These are phyloP conservation scores for Schizaphis graminum DNA, from an alignment of 2,888 invertebrate genomes.

Conservation along the genomic window DNA sequence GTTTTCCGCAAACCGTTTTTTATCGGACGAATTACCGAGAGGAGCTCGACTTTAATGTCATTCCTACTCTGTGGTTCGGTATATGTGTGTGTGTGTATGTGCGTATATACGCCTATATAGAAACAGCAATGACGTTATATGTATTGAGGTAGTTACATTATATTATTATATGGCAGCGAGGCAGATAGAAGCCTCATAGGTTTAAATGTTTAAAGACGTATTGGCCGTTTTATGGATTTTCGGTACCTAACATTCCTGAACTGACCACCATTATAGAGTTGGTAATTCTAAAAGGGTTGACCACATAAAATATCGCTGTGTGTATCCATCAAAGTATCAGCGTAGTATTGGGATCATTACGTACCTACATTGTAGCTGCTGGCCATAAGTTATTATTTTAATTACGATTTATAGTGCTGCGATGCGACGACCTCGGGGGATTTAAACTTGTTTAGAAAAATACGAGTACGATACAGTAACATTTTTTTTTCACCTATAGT, in stretches of 20 bases:
- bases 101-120: not conserved
- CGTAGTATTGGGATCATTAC: conserved; percentile 26
- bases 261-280: not conserved
- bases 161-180: not conserved
- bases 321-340: conserved; percentile 34
- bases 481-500: not conserved
- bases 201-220: conserved; percentile 49
- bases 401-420: conserved; percentile 47
- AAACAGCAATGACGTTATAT: not conserved
- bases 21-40: not conserved
- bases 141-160: conserved; percentile 12
- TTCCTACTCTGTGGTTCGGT: not conserved
- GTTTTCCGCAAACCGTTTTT: not conserved
- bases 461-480: not conserved
- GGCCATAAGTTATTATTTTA: conserved; percentile 51
- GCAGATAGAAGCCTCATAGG: not conserved
- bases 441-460: conserved; percentile 44
- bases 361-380: not conserved
- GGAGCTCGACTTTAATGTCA: not conserved
- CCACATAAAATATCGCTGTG: conserved; percentile 49
- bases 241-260: not conserved
- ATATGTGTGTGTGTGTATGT: not conserved
- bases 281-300: conserved; percentile 59
- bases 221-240: conserved; percentile 52
- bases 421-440: conserved; percentile 28